Percentiles rank a stretch among this genome's conserved stretches.
phyloP scores from a whole-genome alignment of 2,888 invertebrate species.

The Byasa hedistus region DNA sequence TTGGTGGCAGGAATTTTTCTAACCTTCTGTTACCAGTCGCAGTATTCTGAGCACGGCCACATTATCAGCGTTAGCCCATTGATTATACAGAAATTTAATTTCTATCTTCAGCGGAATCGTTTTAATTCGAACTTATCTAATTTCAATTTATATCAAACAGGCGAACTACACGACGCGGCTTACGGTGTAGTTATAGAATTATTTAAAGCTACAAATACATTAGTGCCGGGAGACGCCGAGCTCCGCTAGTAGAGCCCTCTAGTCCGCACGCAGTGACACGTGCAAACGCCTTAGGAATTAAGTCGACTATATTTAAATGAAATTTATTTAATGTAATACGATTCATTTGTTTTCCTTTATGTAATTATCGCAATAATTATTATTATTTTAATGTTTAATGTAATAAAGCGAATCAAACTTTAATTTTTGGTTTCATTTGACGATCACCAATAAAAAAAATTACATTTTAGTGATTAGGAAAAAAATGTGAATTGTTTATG shows the following conservation, averaged over 20 bases:
- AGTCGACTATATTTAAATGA: slow-evolving; percentile 49
- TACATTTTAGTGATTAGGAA: too few relatives aligned
- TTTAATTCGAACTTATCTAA: neutral
- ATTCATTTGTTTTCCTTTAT: slow-evolving; percentile 54
- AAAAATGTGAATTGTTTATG: too few relatives aligned
- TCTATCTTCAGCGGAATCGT: too few relatives aligned
- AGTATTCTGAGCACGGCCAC: too few relatives aligned
- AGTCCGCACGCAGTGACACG: slow-evolving; percentile 59
- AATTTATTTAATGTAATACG: slow-evolving; percentile 63
- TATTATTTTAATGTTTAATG: slow-evolving; percentile 68
- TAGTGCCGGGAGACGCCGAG: slow-evolving; percentile 18
- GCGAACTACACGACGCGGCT: too few relatives aligned
- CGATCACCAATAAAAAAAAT: too few relatives aligned
- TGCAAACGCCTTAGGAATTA: slow-evolving; percentile 48
- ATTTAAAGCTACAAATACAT: slow-evolving; percentile 2
- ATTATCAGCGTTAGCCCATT: too few relatives aligned
- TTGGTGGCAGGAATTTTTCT: too few relatives aligned
- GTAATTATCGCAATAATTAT: slow-evolving; percentile 59
- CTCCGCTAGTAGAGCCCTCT: slow-evolving; percentile 46
- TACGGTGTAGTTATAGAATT: neutral
- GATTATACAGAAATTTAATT: too few relatives aligned
- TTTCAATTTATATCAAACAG: neutral
- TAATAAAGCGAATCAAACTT: slow-evolving; percentile 72
- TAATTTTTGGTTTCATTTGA: slow-evolving; percentile 39
- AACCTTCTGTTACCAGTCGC: too few relatives aligned